Evolutionary conservation across 1,140 invertebrate genomes (phyloP).

Genomic region (Augochlora pura): DNA sequence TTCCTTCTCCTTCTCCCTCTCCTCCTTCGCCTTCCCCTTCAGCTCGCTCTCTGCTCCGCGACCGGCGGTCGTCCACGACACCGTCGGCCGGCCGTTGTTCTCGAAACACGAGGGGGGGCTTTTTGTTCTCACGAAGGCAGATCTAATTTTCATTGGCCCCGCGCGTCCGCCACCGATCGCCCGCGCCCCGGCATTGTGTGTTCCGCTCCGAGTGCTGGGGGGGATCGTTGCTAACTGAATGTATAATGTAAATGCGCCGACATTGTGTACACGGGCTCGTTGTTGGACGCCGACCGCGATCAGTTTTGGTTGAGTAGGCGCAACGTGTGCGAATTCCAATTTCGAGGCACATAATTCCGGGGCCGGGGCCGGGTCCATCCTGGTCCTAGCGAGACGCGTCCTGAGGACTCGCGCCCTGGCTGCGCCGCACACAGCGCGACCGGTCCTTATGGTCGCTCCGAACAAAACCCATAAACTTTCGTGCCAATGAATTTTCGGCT

Average conservation of each 20-base stretch:
- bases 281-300: constrained; percentile 10
- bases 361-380: background rate
- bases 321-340: constrained; percentile 32
- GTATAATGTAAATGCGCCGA: constrained; percentile 35
- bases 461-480: too few relatives aligned
- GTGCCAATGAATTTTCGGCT: too few relatives aligned
- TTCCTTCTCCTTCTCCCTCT: too few relatives aligned
- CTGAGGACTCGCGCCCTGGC: too few relatives aligned
- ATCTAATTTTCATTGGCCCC: constrained; percentile 45
- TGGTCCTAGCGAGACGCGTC: background rate
- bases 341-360: constrained; percentile 31
- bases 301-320: constrained; percentile 18
- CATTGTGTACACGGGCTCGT: constrained; percentile 22
- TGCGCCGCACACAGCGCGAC: too few relatives aligned
- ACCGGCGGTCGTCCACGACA: background rate
- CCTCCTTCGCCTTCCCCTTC: too few relatives aligned
- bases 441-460: too few relatives aligned
- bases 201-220: background rate
- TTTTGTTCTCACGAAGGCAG: constrained; percentile 3
- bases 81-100: background rate
- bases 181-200: constrained; percentile 11
- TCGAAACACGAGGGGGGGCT: background rate
- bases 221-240: constrained; percentile 33
- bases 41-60: too few relatives aligned
- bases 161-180: background rate